Conservation (phyloP, 2,888 invertebrate species). For the Arctia plantaginis region DNA sequence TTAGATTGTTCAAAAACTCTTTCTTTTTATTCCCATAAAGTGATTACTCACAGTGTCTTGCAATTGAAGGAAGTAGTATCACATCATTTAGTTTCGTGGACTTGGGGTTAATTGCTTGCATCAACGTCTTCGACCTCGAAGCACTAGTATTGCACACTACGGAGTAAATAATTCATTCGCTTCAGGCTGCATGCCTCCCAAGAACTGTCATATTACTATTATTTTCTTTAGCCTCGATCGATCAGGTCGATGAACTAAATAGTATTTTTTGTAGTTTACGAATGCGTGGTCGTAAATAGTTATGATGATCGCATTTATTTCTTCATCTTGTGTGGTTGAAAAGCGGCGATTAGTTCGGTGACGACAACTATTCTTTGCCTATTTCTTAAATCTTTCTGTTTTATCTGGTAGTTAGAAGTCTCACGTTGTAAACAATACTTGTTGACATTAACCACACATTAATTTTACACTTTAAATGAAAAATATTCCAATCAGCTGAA, state of each 20-base stretch:
- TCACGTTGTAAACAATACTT: conserved; percentile 33
- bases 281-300: conserved; percentile 42
- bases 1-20: too few relatives aligned
- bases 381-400: conserved; percentile 34
- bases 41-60: neutral
- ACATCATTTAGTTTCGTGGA: neutral
- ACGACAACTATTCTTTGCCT: conserved; percentile 35
- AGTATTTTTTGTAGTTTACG: conserved; percentile 15
- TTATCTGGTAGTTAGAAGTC: conserved; percentile 25
- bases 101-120: neutral
- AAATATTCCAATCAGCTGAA: conserved; percentile 19
- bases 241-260: neutral
- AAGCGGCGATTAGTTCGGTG: conserved; percentile 38
- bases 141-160: neutral
- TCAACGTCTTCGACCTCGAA: neutral
- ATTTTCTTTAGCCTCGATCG: neutral
- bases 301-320: conserved; percentile 41
- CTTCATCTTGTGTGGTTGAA: conserved; percentile 50
- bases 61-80: neutral
- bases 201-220: neutral
- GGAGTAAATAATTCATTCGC: neutral
- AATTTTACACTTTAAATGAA: conserved; percentile 30
- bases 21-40: neutral
- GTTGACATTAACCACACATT: conserved; percentile 33
- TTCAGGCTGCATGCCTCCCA: neutral